Evolutionary conservation across 2,888 invertebrate species (phyloP).

Genomic region (Syrista parreyssii): DNA sequence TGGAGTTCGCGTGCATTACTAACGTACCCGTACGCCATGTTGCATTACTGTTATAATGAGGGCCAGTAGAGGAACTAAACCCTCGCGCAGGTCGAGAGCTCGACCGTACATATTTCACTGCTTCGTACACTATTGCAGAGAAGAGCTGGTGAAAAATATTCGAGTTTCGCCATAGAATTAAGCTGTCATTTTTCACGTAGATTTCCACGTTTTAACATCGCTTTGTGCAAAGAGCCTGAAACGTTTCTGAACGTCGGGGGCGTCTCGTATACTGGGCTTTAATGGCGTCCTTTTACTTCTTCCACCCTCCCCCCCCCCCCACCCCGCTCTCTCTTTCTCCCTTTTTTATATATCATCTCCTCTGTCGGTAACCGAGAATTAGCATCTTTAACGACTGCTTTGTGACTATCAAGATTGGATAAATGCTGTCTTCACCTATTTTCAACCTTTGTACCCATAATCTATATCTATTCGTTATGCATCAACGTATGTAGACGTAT

Average conservation of each 20-base stretch:
- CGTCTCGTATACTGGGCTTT: not conserved
- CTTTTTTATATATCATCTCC: conserved; percentile 4
- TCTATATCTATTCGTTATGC: not conserved
- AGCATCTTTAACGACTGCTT: not conserved
- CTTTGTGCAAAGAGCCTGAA: conserved; percentile 9
- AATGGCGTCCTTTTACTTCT: conserved; percentile 13
- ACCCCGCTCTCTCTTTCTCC: not conserved
- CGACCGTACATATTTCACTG: conserved; percentile 18
- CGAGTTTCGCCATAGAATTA: conserved; percentile 20
- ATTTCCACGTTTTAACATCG: conserved; percentile 15
- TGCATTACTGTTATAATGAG: conserved; percentile 25
- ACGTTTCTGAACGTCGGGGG: conserved; percentile 1
- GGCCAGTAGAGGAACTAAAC: conserved; percentile 15
- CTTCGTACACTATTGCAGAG: conserved; percentile 10
- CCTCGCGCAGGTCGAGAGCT: not conserved
- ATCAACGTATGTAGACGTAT: not conserved
- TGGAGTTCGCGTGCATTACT: conserved; percentile 11
- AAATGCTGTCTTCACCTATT: not conserved
- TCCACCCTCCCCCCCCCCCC: not conserved
- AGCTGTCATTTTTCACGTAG: conserved; percentile 18
- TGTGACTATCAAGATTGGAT: not conserved
- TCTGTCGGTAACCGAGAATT: not conserved
- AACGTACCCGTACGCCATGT: conserved; percentile 13
- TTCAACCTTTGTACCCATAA: not conserved
- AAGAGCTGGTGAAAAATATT: conserved; percentile 20